phyloP scores from a whole-genome alignment of 2,113 vertebrate genomes.

The Nestor notabilis region DNA sequence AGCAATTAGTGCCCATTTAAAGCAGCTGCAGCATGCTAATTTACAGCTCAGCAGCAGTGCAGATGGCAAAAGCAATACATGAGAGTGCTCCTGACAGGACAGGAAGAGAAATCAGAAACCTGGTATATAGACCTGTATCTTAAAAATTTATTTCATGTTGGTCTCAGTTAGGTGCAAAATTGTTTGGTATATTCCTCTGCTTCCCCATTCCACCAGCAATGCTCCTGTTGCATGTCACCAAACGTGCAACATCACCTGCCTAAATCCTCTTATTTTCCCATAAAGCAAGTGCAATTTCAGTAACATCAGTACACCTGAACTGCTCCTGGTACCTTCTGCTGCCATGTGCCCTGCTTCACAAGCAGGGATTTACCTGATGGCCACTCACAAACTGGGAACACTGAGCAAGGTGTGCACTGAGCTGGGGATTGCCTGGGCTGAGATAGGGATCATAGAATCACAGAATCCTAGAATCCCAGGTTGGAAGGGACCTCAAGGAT shows the following conservation, averaged over 20 bases:
- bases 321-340: background rate
- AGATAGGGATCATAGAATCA: background rate
- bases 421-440: background rate
- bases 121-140: background rate
- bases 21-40: background rate
- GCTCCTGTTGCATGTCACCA: background rate
- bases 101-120: background rate
- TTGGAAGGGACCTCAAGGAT: background rate
- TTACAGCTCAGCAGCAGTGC: background rate
- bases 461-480: background rate
- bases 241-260: background rate
- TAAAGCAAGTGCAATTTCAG: background rate
- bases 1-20: background rate
- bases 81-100: background rate
- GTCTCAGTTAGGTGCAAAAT: background rate
- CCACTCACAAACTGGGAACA: background rate
- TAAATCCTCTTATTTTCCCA: accelerated
- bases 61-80: background rate
- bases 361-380: background rate
- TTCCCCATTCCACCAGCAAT: background rate
- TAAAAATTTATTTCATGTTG: background rate
- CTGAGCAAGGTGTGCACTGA: background rate
- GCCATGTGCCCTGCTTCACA: background rate
- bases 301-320: too few relatives aligned
- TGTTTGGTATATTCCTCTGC: background rate